Conservation (phyloP, 2,797 vertebrate species). For the Pitangus sulphuratus region DNA sequence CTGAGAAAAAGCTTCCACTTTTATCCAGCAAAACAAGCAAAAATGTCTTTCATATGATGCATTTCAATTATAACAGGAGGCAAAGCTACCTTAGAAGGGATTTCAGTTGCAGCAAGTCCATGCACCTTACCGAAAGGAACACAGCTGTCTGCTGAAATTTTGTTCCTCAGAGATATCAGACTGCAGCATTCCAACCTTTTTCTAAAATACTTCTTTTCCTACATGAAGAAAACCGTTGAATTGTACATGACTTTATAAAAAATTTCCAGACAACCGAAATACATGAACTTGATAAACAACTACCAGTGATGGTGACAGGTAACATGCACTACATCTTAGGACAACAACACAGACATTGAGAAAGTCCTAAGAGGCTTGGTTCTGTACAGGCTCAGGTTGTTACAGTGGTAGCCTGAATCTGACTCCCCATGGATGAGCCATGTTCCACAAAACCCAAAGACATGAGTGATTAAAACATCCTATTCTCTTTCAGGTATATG, state of each 20-base stretch:
- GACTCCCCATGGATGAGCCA: background rate
- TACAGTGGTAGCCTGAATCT: background rate
- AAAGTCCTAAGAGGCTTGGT: background rate
- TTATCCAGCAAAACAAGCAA: background rate
- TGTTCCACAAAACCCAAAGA: background rate
- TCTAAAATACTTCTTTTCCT: background rate
- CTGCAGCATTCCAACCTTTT: background rate
- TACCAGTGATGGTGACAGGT: background rate
- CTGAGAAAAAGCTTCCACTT: background rate
- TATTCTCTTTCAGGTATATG: background rate
- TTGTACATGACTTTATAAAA: background rate
- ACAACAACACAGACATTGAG: background rate
- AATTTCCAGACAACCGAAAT: background rate
- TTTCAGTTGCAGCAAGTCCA: background rate
- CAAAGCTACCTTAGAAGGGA: fast-evolving
- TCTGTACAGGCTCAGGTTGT: background rate
- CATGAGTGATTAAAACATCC: background rate
- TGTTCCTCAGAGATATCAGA: background rate
- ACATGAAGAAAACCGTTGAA: background rate
- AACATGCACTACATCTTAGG: background rate
- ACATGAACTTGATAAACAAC: background rate
- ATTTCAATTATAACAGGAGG: background rate
- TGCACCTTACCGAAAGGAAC: background rate
- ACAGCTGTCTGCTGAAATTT: background rate
- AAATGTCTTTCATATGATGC: background rate